Percentiles rank a stretch among this genome's conserved stretches.
Evolutionary conservation across 2,797 vertebrate species (phyloP).

Genomic region (Eptatretus atami): DNA sequence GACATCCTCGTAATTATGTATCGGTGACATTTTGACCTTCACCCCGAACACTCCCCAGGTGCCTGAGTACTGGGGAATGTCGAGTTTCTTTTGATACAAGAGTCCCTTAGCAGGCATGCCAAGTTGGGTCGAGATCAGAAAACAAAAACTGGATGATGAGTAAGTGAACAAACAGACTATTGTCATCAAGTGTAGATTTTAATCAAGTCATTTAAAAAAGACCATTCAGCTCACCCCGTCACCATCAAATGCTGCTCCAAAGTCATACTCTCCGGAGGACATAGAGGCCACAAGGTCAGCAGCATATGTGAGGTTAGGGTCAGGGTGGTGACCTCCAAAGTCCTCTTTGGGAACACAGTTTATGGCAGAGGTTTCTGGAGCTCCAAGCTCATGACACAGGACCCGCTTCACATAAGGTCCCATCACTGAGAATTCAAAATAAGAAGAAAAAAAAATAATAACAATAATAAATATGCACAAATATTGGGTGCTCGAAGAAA

Average conservation of each 20-base stretch:
- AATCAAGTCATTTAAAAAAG: neutral
- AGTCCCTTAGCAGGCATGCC: too few species aligned
- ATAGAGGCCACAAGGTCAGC: constrained; percentile 58
- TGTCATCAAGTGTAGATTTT: neutral
- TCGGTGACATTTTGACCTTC: too few species aligned
- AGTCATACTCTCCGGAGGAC: constrained; percentile 79
- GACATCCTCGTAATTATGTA: too few species aligned
- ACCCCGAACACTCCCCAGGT: too few species aligned
- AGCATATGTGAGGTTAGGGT: constrained; percentile 66
- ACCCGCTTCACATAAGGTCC: constrained; percentile 86
- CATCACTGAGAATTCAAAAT: constrained; percentile 29
- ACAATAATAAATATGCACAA: too few species aligned
- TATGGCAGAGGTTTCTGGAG: constrained; percentile 76
- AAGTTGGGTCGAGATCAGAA: too few species aligned
- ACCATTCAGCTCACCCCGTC: constrained; percentile 44
- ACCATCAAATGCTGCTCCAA: constrained; percentile 92
- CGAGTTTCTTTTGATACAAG: too few species aligned
- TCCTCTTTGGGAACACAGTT: constrained; percentile 85
- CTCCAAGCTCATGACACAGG: constrained; percentile 72
- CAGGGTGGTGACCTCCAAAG: constrained; percentile 67
- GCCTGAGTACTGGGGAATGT: too few species aligned
- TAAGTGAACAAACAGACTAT: neutral
- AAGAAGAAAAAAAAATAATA: too few species aligned
- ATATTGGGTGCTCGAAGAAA: too few species aligned
- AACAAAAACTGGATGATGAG: neutral